Conservation (phyloP, 2,113 vertebrate species). For the Glaucidium brasilianum region DNA sequence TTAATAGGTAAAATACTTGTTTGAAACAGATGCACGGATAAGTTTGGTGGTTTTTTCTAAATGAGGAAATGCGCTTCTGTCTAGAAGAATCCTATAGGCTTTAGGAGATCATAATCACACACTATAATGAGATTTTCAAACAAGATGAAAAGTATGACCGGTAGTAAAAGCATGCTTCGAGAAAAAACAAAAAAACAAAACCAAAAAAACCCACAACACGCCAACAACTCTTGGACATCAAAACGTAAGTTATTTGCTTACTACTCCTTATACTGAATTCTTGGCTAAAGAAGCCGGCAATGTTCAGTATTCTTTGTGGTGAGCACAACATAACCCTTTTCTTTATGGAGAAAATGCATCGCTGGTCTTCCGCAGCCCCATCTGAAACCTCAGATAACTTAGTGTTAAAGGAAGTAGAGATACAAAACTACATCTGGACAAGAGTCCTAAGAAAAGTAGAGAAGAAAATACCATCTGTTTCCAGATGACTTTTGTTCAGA, state of each 20-base stretch:
- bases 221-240: neutral
- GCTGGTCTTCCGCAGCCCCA: neutral
- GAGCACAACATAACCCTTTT: neutral
- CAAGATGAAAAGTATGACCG: neutral
- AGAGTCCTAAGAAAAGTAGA: neutral
- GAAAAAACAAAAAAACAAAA: neutral
- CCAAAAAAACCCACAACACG: accelerated
- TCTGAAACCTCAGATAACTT: neutral
- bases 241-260: neutral
- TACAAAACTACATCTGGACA: neutral
- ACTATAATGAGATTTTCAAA: neutral
- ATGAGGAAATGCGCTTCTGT: neutral
- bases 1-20: neutral
- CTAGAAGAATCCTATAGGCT: neutral
- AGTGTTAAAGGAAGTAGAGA: neutral
- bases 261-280: neutral
- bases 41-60: neutral
- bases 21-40: slow-evolving; percentile 4
- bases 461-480: neutral
- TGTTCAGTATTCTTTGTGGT: neutral
- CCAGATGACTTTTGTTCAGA: neutral
- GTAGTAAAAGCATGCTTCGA: neutral
- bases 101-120: neutral
- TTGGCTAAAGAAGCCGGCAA: neutral
- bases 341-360: neutral